phyloP scores from a whole-genome alignment of 1,140 invertebrate species.

The Harpegnathos saltator region DNA sequence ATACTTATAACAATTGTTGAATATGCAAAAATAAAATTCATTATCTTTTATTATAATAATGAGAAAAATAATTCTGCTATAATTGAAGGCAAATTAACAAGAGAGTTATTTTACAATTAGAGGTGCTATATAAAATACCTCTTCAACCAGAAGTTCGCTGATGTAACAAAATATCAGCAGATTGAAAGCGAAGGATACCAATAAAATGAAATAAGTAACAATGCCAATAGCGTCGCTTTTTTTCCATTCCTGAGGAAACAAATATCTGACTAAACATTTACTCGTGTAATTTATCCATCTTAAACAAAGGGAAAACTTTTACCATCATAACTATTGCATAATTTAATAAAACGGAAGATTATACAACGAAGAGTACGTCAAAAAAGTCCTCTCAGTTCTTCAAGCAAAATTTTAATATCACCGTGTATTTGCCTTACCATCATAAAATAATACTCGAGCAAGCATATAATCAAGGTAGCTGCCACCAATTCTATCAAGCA shows the following conservation, averaged over 20 bases:
- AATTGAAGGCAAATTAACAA: neutral
- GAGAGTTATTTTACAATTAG: neutral
- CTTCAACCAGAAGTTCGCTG: slow-evolving; percentile 73
- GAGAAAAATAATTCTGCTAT: neutral
- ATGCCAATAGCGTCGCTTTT: slow-evolving; percentile 57
- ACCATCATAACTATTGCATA: neutral
- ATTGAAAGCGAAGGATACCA: slow-evolving; percentile 75
- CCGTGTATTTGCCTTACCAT: slow-evolving; percentile 40
- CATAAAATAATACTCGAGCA: slow-evolving; percentile 69
- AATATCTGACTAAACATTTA: neutral
- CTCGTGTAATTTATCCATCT: neutral
- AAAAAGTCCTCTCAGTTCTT: too few species aligned
- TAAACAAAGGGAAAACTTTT: neutral
- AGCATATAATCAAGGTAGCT: slow-evolving; percentile 58
- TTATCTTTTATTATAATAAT: neutral
- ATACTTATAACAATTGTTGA: neutral
- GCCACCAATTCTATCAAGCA: slow-evolving; percentile 57
- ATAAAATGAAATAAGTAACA: slow-evolving; percentile 69
- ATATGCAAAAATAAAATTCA: neutral
- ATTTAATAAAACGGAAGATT: too few species aligned
- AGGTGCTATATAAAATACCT: slow-evolving; percentile 59
- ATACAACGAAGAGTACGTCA: too few species aligned
- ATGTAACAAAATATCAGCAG: slow-evolving; percentile 78
- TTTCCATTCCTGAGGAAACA: slow-evolving; percentile 73
- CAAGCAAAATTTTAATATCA: too few species aligned